Conservation (phyloP, 2,113 vertebrate genomes). For the Eupsittula cactorum region DNA sequence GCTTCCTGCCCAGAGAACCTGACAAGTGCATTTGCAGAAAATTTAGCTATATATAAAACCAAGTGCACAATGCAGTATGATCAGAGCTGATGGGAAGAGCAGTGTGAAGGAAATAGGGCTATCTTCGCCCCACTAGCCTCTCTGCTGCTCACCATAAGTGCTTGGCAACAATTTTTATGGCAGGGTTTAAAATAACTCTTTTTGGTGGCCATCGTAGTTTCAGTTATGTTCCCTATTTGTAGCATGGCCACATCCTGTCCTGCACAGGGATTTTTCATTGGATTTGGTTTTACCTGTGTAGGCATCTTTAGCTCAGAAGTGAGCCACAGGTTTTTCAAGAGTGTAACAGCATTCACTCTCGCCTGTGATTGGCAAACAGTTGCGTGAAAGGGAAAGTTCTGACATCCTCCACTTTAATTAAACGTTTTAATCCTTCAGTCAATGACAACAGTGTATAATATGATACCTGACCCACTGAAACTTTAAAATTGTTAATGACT, state of each 20-base stretch:
- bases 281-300: background rate
- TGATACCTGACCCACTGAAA: background rate
- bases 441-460: background rate
- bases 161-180: background rate
- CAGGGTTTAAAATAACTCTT: background rate
- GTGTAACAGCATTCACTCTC: fast-evolving
- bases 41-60: background rate
- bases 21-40: background rate
- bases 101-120: background rate
- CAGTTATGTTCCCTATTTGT: background rate
- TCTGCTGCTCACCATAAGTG: background rate
- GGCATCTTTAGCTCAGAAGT: background rate
- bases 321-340: background rate
- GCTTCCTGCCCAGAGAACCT: background rate
- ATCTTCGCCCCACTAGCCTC: background rate
- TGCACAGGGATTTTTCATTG: background rate
- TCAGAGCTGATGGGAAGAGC: background rate
- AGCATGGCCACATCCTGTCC: background rate
- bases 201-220: background rate
- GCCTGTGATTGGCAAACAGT: background rate
- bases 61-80: fast-evolving
- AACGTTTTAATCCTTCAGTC: background rate
- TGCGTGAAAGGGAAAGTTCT: background rate
- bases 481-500: background rate
- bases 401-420: background rate